Percentiles rank a stretch among this genome's conserved stretches.
phyloP scores from a whole-genome alignment of 2,888 invertebrate species.

The Anagyrus pseudococci region DNA sequence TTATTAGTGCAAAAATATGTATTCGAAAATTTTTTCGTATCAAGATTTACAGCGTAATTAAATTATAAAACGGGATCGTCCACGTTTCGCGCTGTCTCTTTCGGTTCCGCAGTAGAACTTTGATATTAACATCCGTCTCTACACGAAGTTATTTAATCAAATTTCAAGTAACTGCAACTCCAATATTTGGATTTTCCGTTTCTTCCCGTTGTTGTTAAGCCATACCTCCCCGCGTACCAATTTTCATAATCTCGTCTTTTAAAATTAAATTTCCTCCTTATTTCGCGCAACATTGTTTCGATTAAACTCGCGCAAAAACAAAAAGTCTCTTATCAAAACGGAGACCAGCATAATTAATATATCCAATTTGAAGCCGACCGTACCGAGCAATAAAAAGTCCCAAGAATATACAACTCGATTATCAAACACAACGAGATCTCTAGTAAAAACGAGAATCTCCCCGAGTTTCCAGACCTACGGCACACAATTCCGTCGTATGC shows the following conservation, averaged over 20 bases:
- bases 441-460: background rate
- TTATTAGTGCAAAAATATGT: too few species aligned
- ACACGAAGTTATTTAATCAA: constrained; percentile 27
- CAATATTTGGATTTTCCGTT: constrained; percentile 17
- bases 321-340: constrained; percentile 4
- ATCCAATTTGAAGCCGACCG: too few species aligned
- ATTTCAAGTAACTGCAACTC: constrained; percentile 9
- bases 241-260: constrained; percentile 12
- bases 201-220: background rate
- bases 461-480: background rate
- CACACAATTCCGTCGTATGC: constrained; percentile 25
- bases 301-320: background rate
- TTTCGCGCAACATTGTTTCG: background rate
- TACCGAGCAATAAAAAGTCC: too few species aligned
- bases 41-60: too few species aligned
- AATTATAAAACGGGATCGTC: too few species aligned
- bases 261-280: constrained; percentile 8
- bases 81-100: too few species aligned
- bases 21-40: too few species aligned
- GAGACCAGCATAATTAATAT: too few species aligned
- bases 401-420: too few species aligned
- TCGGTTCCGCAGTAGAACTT: too few species aligned
- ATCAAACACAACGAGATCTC: too few species aligned
- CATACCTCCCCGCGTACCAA: too few species aligned
- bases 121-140: background rate